Evolutionary conservation across 1,140 invertebrate species (phyloP).

Genomic region (Cotesia typhae): DNA sequence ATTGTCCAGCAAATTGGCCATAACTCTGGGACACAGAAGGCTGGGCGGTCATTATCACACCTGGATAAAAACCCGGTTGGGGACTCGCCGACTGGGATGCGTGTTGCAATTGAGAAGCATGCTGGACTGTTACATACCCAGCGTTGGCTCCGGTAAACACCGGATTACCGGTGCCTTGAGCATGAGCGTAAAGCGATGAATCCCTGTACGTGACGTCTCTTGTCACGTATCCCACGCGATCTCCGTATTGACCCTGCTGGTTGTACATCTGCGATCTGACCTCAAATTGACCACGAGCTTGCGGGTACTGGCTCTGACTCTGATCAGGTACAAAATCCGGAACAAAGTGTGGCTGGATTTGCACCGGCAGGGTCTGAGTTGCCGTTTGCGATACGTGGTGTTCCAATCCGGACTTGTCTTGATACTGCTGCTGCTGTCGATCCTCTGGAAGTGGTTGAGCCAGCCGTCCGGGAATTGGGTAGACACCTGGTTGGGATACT

Average conservation of each 20-base stretch:
- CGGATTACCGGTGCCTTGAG: conserved; percentile 47
- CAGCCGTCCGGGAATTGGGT: conserved; percentile 36
- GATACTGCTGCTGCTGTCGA: conserved; percentile 54
- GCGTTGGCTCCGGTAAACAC: conserved; percentile 52
- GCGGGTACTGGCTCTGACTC: conserved; percentile 56
- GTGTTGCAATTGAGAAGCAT: conserved; percentile 47
- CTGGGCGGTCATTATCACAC: conserved; percentile 49
- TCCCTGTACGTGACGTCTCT: conserved; percentile 58
- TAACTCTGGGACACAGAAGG: conserved; percentile 45
- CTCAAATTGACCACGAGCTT: conserved; percentile 58
- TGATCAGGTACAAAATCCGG: conserved; percentile 53
- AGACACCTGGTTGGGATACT: conserved; percentile 37
- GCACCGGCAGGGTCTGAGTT: conserved; percentile 58
- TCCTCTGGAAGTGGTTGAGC: conserved; percentile 49
- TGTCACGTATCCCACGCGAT: conserved; percentile 57
- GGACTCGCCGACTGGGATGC: conserved; percentile 55
- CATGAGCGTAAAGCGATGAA: conserved; percentile 48
- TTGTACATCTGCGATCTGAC: conserved; percentile 57
- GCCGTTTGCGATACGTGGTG: conserved; percentile 56
- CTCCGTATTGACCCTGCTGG: conserved; percentile 52
- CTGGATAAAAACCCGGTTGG: conserved; percentile 55
- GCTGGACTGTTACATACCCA: conserved; percentile 58
- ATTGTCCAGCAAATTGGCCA: conserved; percentile 50
- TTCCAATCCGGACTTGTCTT: conserved; percentile 51
- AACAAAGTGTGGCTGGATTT: conserved; percentile 55